These are phyloP conservation scores for Portevinia maculata DNA, from an alignment of 2,888 invertebrate species.

Conservation along the genomic window DNA sequence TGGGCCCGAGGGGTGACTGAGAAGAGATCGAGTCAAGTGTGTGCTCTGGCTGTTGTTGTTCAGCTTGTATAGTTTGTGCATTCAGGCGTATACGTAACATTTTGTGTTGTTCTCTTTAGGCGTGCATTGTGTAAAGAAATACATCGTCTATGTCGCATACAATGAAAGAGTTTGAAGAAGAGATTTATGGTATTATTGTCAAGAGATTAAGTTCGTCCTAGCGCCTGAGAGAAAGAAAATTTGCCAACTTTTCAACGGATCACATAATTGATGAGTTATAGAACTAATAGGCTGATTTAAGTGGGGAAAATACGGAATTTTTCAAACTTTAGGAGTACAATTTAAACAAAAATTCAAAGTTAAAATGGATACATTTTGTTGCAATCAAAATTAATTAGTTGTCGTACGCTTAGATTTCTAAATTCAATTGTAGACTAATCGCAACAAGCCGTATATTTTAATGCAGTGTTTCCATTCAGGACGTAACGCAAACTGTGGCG, in stretches of 20 bases:
- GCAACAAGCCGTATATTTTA: too few species aligned
- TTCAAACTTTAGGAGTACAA: background rate
- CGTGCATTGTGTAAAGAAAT: conserved; percentile 28
- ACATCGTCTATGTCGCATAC: background rate
- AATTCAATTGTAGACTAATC: too few species aligned
- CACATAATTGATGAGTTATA: background rate
- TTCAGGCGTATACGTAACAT: conserved; percentile 59
- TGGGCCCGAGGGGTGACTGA: conserved; percentile 38
- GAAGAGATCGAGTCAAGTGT: conserved; percentile 18
- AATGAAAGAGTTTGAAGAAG: conserved; percentile 15
- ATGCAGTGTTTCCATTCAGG: too few species aligned
- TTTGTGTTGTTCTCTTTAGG: conserved; percentile 25
- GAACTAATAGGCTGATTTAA: conserved; percentile 3
- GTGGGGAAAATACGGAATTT: background rate
- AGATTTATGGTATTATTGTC: conserved; percentile 38
- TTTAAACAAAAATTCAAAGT: background rate
- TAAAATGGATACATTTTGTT: background rate
- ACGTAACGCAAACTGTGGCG: too few species aligned
- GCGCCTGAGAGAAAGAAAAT: conserved; percentile 14
- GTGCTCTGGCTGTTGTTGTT: background rate
- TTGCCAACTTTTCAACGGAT: background rate
- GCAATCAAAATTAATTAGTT: background rate
- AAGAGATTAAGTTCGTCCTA: conserved; percentile 10
- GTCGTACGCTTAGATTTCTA: background rate
- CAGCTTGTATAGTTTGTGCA: conserved; percentile 32